Evolutionary conservation across 2,797 vertebrate species (phyloP).

Genomic region (Eulemur albifrons): DNA sequence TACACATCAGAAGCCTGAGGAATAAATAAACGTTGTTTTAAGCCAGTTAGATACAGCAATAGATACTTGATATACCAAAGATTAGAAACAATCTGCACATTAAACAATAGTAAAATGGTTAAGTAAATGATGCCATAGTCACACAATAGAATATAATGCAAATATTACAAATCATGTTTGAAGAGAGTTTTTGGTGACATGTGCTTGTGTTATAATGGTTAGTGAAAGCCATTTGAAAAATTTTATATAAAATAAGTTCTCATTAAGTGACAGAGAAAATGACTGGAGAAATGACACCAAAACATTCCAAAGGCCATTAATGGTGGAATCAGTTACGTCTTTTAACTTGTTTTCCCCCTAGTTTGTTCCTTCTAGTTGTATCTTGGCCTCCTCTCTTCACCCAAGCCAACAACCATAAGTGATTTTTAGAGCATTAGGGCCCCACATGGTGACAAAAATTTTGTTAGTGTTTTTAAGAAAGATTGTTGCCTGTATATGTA

Average conservation of each 20-base stretch:
- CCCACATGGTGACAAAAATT: background rate
- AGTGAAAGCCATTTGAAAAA: background rate
- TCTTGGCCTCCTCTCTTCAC: background rate
- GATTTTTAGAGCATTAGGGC: background rate
- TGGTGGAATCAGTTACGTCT: background rate
- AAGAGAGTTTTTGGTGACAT: background rate
- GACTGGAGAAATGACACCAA: background rate
- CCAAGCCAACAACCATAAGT: background rate
- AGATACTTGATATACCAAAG: background rate
- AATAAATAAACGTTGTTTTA: background rate
- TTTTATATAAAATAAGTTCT: background rate
- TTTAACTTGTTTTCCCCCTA: background rate
- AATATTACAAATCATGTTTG: background rate
- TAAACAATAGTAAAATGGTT: background rate
- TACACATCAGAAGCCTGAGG: background rate
- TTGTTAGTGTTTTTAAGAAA: background rate
- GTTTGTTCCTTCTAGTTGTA: background rate
- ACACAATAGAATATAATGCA: background rate
- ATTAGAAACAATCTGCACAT: background rate
- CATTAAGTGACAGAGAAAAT: constrained; percentile 15
- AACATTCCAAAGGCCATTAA: background rate
- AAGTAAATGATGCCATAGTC: background rate
- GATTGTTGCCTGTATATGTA: background rate
- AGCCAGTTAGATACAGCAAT: background rate
- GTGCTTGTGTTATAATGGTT: background rate